Evolutionary conservation across 1,140 invertebrate genomes (phyloP), one percentile per base, ranked within the genome.

Genomic region (Adelges cooleyi): DNA sequence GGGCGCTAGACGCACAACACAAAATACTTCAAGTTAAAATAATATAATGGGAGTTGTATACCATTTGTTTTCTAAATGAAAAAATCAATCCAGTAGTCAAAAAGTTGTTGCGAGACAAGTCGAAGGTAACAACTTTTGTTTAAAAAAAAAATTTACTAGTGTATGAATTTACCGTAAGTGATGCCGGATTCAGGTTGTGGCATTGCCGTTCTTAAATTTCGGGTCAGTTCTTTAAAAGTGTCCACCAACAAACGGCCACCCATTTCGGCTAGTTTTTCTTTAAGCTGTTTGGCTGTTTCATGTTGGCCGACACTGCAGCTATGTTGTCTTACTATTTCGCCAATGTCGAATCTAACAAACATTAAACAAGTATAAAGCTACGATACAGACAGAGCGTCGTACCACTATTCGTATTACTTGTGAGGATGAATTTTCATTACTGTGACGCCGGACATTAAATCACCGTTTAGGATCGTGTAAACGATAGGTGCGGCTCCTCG

Each of bases 401-500:
- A 18, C 8, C 13, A 49, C 13, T 49, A 49, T 25, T n/a, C 15
- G 8, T n/a, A n/a, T 74, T 75, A 85, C 84, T 83, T 82, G 73
- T 90, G 80, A 20, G 92, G 86, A 71, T 83, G 81, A 59, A 97
- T 90, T 76, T 82, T 84, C 85, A 96, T 95, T 29, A 97, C 82
- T 3, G 89, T 86, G 27, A 97, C 78, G 38, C 95, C 95, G 22
- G 91, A 92, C 59, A 80, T 75, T 23, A 73, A 69, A 73, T 98
- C 93, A 25, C 89, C 90, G 77, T 87, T 84, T 65, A 89, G 80
- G 59, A 95, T 77, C n/a, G 89, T 81, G 76, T 92, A 81, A 68
- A 86, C 80, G 49, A 95, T 85, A 3, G 92, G 92, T 11, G 90
- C 84, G 46, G 93, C 90, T 33, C 95, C 95, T 75, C 94, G 78